Conservation (phyloP, 23 tunicate genomes). For the Aplidium turbinatum region DNA sequence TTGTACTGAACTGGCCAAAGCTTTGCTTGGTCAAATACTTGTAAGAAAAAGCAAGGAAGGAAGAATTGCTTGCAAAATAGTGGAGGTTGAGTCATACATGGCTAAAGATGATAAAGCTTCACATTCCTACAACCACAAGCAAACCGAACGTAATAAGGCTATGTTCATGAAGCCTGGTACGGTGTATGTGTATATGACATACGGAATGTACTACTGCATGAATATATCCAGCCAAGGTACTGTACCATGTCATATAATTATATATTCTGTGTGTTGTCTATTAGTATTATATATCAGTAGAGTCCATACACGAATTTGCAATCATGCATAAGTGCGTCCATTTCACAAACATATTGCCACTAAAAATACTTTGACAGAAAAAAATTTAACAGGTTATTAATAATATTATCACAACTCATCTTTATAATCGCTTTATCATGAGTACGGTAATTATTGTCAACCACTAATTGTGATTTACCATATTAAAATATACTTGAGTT, state of each 20-base stretch:
- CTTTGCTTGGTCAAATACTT: slow-evolving; percentile 41
- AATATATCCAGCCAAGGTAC: slow-evolving; percentile 62
- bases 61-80: slow-evolving; percentile 35
- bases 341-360: too few relatives aligned
- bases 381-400: neutral
- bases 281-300: neutral
- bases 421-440: too few relatives aligned
- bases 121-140: slow-evolving; percentile 52
- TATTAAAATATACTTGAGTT: neutral
- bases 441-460: too few relatives aligned
- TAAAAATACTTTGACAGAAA: too few relatives aligned
- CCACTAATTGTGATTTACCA: neutral
- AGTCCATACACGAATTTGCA: too few relatives aligned
- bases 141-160: slow-evolving; percentile 53
- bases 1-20: slow-evolving; percentile 37
- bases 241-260: neutral
- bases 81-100: slow-evolving; percentile 55
- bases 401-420: too few relatives aligned
- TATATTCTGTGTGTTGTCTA: too few relatives aligned
- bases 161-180: slow-evolving; percentile 82
- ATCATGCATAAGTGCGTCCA: too few relatives aligned
- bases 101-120: slow-evolving; percentile 57
- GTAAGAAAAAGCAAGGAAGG: slow-evolving; percentile 16
- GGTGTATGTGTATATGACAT: slow-evolving; percentile 64
- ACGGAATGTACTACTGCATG: slow-evolving; percentile 76